phyloP scores from a whole-genome alignment of 2,797 vertebrate genomes.

The Pygocentrus nattereri region DNA sequence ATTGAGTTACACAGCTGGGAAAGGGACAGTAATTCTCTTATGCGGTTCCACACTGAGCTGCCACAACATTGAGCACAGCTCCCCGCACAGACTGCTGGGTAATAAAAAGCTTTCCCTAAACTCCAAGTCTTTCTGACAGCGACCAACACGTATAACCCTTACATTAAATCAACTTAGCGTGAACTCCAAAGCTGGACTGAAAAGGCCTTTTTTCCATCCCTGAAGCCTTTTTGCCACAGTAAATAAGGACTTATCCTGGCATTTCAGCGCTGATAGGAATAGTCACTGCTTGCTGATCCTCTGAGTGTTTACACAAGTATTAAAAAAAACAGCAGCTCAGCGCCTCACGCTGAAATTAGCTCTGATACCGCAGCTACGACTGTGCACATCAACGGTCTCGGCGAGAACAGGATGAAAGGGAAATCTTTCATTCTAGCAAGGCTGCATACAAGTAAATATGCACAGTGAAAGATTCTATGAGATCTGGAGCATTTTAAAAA shows the following conservation, averaged over 20 bases:
- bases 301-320: not conserved
- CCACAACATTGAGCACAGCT: not conserved
- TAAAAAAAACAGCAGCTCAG: conserved; percentile 33
- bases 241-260: not conserved
- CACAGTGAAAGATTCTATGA: no score
- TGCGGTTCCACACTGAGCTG: not conserved
- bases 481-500: no score
- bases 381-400: no score
- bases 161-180: conserved; percentile 38
- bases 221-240: conserved; percentile 28
- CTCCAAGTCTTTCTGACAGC: conserved; percentile 17
- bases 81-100: conserved; percentile 6
- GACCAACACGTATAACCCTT: conserved; percentile 28
- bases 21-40: not conserved
- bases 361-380: not conserved
- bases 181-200: conserved; percentile 23
- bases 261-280: not conserved
- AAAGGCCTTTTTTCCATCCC: conserved; percentile 44
- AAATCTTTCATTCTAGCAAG: no score
- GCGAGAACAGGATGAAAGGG: no score
- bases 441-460: no score
- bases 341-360: conserved; percentile 10
- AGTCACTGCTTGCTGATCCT: not conserved
- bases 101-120: conserved; percentile 33
- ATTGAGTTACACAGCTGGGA: not conserved